Evolutionary conservation across 2,888 invertebrate species (phyloP), one percentile per base, ranked within the genome.

Genomic region (Epistrophe eligans): DNA sequence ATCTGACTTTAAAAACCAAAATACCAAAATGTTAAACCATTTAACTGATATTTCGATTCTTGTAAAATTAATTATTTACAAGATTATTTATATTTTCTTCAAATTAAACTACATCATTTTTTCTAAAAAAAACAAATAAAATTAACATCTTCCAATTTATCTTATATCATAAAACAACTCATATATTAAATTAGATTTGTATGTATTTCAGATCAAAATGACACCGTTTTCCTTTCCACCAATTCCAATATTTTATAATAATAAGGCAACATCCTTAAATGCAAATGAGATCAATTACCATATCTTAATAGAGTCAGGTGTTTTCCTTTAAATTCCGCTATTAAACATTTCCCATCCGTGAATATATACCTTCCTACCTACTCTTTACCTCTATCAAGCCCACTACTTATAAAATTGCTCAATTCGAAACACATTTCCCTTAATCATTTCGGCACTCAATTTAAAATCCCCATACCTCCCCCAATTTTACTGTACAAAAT

Each of bases 371-470:
- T n/a, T n/a, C 40, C 15, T 24, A 24, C 3, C 1, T 24, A 24
- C n/a, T n/a, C n/a, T 24, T 2, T 24, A 24, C 24, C 24, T 24
- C 24, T 24, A 24, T 24, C 50, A 70, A 38, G 38, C 28, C 24
- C 6, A 19, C 67, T 38, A 19, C 67, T 38, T 40, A 15, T 24
- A 40, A 70, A 85, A 81, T 81, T 73, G 81, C 84, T 81, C 77
- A 85, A 85, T 85, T 81, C 71, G 24, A 70, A 73, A 57, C n/a
- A 73, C 77, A 85, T 81, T 77, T 85, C 81, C 84, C 77, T 62
- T 52, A 60, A 81, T 58, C 72, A 85, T 85, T 85, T 85, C 73
- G 81, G 70, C 81, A 85, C 81, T 67, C 77, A 80, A 84, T 84
- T 76, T 52, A 66, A 79, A 76, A 48, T 50, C 35, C 74, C 32